These are phyloP conservation scores for Conopomorpha cramerella DNA, from an alignment of 1,140 invertebrate genomes.

Conservation along the genomic window DNA sequence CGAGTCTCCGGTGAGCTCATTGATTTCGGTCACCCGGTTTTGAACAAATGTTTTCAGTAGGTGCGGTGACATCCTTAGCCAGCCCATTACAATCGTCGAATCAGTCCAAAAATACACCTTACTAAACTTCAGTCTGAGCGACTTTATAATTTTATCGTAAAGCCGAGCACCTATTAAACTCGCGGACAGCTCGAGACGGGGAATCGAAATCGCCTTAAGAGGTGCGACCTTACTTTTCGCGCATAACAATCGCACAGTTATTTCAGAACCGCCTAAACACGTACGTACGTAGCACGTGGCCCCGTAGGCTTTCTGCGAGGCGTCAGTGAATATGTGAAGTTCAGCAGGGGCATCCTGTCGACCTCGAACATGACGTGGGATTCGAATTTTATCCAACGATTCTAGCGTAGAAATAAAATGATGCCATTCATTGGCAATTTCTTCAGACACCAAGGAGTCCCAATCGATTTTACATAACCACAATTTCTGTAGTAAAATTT, in stretches of 20 bases:
- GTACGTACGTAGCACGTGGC: conserved; percentile 3
- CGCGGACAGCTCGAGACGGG: no score
- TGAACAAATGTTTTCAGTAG: no score
- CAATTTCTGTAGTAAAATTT: conserved; percentile 25
- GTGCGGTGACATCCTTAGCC: no score
- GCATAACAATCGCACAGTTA: conserved; percentile 6
- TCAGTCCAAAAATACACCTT: no score
- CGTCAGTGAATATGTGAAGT: conserved; percentile 7
- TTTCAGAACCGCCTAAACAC: background rate
- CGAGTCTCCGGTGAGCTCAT: no score
- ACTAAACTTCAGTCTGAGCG: no score
- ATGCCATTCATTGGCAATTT: conserved; percentile 3
- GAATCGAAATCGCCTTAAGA: no score
- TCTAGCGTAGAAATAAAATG: background rate
- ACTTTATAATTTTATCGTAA: no score
- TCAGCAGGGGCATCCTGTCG: conserved; percentile 2
- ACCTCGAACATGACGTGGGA: conserved; percentile 1
- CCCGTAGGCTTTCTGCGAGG: conserved; percentile 5
- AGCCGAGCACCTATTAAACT: no score
- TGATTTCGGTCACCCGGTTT: no score
- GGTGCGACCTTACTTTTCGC: conserved; percentile 12
- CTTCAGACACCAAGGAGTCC: conserved; percentile 20
- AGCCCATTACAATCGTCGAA: no score
- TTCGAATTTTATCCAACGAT: background rate
- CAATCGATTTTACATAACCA: conserved; percentile 18